Evolutionary conservation across 2,113 vertebrate genomes (phyloP), one percentile per base, ranked within the genome.

Genomic region (Periophthalmodon schlosseri): DNA sequence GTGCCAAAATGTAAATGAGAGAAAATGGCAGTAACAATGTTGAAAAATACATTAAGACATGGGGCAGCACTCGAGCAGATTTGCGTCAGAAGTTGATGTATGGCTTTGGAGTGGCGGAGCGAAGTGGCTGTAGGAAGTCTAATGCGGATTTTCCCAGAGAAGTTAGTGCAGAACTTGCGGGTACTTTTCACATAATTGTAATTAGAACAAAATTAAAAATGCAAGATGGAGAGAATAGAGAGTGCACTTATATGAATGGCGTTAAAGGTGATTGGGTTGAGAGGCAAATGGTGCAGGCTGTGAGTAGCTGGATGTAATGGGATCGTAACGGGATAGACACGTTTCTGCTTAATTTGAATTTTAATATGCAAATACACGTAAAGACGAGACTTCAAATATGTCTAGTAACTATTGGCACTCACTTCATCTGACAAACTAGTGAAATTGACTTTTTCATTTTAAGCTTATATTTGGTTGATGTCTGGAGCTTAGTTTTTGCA

Each of bases 1-100:
- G 52, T 34, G 68, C 64, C 20, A 77, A 70, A 82, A 49, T 44
- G 28, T 52, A 63, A 57, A 77, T 57, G 74, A 70, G 13, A 66
- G 50, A 52, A 34, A 50, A 11, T 70, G 16, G 63, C 65, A 21
- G 24, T 68, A 23, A 49, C 39, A 68, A 68, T 24, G n/a, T 21
- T 74, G 14, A 65, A 46, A 76, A 70, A 60, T 63, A 14, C 64
- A 64, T 13, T 69, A 21, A 33, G 24, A 70, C 23, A 11, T 47
- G 28, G 24, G 58, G 16, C 68, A 68, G 56, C 10, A 4, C 67
- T 69, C 52, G 67, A 61, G 34, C 47, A 36, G 21, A 58, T 73
- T 58, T 76, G 1, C 15, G 13, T 13, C 12, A 39, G 14, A 65
- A 15, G 9, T 20, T 67, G 64, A 67, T 67, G 18, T 67, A 46